Conservation (phyloP, 1,140 invertebrate species). For the Berghia stephanieae region DNA sequence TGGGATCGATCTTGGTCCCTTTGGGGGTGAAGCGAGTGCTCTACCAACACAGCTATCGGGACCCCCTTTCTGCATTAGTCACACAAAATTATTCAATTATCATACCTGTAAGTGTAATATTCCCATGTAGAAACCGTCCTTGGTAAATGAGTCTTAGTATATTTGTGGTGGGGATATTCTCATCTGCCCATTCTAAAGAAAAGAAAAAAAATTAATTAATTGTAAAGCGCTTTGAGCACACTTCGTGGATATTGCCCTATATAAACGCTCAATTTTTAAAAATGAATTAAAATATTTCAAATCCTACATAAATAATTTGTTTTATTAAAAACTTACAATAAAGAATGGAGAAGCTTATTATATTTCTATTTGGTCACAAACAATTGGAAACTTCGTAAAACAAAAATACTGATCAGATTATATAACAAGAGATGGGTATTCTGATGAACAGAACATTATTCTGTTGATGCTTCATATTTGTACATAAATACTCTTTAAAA, state of each 20-base stretch:
- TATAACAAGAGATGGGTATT: too few species aligned
- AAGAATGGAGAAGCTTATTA: not conserved
- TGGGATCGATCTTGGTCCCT: too few species aligned
- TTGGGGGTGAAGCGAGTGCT: too few species aligned
- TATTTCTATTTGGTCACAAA: not conserved
- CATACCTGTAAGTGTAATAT: slow-evolving; percentile 89
- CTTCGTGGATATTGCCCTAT: not conserved
- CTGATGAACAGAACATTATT: too few species aligned
- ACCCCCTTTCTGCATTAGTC: too few species aligned
- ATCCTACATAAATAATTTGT: not conserved
- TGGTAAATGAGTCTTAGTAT: slow-evolving; percentile 99
- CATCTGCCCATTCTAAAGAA: slow-evolving; percentile 89
- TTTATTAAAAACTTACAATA: not conserved
- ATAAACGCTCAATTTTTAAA: not conserved
- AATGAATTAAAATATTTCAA: not conserved
- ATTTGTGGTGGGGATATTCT: slow-evolving; percentile 93
- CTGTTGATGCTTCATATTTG: too few species aligned
- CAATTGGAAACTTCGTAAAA: not conserved
- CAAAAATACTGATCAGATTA: not conserved
- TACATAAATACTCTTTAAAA: too few species aligned
- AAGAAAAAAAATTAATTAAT: not conserved
- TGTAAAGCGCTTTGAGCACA: not conserved
- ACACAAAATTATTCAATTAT: not conserved
- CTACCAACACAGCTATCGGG: too few species aligned
- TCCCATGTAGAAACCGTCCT: slow-evolving; percentile 98